These are phyloP conservation scores for Morinoia aosen DNA, from an alignment of 2,888 invertebrate species.

Conservation along the genomic window DNA sequence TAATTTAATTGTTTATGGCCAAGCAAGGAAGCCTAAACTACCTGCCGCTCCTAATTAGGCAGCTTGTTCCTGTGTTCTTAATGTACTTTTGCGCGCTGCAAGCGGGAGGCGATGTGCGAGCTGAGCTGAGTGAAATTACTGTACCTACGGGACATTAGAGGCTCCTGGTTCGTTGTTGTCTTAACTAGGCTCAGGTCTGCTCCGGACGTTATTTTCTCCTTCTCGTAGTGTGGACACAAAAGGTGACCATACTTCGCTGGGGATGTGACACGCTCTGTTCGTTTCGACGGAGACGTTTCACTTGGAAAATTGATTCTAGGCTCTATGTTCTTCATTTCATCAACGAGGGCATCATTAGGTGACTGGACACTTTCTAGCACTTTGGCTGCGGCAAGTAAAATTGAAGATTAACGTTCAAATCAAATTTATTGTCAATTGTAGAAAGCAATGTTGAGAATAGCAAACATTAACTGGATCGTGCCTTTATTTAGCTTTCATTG, in stretches of 20 bases:
- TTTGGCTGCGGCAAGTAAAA: no score
- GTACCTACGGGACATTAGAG: background rate
- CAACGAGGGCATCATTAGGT: no score
- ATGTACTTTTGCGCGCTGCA: background rate
- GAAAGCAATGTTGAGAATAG: no score
- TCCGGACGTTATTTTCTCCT: background rate
- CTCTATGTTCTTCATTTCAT: no score
- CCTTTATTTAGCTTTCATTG: no score
- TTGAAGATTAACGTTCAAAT: no score
- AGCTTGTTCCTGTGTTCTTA: background rate
- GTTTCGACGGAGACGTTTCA: no score
- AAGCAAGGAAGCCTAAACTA: constrained; percentile 33
- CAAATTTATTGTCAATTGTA: no score
- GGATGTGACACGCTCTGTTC: background rate
- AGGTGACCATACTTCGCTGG: background rate
- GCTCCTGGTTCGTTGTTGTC: background rate
- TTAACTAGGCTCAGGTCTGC: background rate
- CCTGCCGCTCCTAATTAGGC: constrained; percentile 45
- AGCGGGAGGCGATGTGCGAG: background rate
- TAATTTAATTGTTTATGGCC: constrained; percentile 46
- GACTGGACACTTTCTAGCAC: no score
- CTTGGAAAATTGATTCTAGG: no score
- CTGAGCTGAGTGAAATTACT: background rate
- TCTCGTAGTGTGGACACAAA: background rate
- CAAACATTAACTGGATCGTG: no score